A percentile compares a stretch with the other conserved stretches of the same genome.
Evolutionary conservation across 2,113 vertebrate genomes (phyloP).

Genomic region (Macaca fascicularis): DNA sequence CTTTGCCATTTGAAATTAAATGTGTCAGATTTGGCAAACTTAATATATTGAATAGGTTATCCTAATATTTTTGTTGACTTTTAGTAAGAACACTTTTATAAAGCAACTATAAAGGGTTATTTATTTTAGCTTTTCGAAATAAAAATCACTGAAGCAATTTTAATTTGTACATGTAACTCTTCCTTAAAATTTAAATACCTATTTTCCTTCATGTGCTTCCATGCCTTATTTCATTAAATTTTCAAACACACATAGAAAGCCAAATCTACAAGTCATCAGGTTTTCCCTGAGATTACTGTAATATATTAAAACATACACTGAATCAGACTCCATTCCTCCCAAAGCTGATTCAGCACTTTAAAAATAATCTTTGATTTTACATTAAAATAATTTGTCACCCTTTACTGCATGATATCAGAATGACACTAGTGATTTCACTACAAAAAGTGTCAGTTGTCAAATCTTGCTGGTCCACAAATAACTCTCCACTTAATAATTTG

Average conservation of each 20-base stretch:
- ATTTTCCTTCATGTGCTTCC: neutral
- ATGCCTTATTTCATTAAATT: neutral
- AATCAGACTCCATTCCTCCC: neutral
- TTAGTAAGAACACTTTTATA: neutral
- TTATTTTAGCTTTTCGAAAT: neutral
- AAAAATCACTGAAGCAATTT: slow-evolving; percentile 37
- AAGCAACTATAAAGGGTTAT: slow-evolving; percentile 2
- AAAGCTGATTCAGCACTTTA: neutral
- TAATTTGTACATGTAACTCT: neutral
- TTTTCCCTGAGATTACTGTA: neutral
- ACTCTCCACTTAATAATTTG: slow-evolving; percentile 34
- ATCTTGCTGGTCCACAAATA: slow-evolving; percentile 44
- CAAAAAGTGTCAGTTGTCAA: slow-evolving; percentile 51
- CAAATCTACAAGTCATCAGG: neutral
- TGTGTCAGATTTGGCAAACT: neutral
- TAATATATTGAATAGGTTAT: neutral
- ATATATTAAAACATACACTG: neutral
- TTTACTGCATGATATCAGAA: slow-evolving; percentile 39
- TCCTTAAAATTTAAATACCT: neutral
- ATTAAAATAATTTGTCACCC: slow-evolving; percentile 12
- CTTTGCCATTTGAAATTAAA: slow-evolving; percentile 50
- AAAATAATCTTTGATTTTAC: slow-evolving; percentile 48
- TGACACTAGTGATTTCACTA: slow-evolving; percentile 46
- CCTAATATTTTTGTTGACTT: slow-evolving; percentile 33
- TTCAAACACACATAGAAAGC: neutral